A percentile compares a stretch with the other conserved stretches of the same genome.
These are phyloP conservation scores for Steinernema khuongi DNA, from an alignment of 1,140 invertebrate genomes.

Conservation along the genomic window DNA sequence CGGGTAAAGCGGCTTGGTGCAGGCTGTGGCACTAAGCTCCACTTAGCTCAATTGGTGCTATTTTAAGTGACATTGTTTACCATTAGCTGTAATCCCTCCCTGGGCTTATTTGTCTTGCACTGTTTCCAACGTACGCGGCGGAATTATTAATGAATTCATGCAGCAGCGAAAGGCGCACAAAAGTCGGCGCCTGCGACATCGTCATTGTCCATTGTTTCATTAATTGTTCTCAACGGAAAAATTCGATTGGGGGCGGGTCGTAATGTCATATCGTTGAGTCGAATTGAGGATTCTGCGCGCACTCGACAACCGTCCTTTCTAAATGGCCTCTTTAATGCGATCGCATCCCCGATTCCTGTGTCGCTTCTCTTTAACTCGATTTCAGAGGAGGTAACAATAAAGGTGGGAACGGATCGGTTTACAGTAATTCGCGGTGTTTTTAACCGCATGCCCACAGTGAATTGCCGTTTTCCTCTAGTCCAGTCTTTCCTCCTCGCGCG, in stretches of 20 bases:
- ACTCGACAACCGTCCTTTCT: background rate
- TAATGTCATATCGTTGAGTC: background rate
- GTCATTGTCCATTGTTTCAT: background rate
- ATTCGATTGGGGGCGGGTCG: background rate
- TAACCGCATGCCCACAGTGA: background rate
- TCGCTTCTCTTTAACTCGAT: conserved; percentile 4
- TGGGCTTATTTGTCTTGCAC: background rate
- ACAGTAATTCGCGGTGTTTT: too few relatives aligned
- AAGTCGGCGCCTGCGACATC: too few relatives aligned
- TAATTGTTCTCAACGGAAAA: background rate
- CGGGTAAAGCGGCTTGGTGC: too few relatives aligned
- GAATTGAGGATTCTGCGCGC: conserved; percentile 2
- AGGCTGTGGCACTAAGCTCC: too few relatives aligned
- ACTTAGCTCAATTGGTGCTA: background rate
- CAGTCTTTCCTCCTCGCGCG: background rate
- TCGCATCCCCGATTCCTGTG: background rate
- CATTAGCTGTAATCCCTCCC: too few relatives aligned
- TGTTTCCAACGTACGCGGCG: background rate
- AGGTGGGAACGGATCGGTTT: conserved; percentile 1
- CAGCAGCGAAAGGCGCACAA: background rate
- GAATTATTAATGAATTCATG: background rate
- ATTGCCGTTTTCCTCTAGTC: background rate
- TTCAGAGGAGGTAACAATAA: background rate
- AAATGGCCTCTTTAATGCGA: conserved; percentile 6
- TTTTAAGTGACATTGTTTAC: background rate